Percentiles rank a stretch among this genome's conserved stretches.
Conservation (phyloP, 2,888 invertebrate genomes). For the Branchellion lobata region DNA sequence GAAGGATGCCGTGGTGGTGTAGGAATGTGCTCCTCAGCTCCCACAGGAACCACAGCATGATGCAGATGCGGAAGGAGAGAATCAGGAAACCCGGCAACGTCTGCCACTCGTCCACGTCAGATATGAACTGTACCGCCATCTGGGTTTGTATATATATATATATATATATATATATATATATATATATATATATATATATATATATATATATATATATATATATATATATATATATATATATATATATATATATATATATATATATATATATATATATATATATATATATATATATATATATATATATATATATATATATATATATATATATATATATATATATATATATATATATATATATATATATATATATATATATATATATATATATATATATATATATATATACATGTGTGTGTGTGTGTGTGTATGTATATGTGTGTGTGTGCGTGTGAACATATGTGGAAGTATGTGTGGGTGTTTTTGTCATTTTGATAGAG, state of each 20-base stretch:
- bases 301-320: no score
- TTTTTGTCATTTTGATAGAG: no score
- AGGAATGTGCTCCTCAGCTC: slow-evolving; percentile 75
- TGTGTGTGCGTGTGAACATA: no score
- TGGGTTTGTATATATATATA: slow-evolving; percentile 63
- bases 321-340: no score
- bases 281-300: no score
- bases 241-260: slow-evolving; percentile 38
- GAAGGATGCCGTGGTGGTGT: slow-evolving; percentile 76
- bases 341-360: no score
- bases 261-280: no score
- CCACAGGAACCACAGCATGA: slow-evolving; percentile 85
- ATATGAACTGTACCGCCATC: slow-evolving; percentile 93
- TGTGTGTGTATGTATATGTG: no score
- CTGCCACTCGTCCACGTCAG: slow-evolving; percentile 94
- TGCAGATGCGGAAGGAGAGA: slow-evolving; percentile 77
- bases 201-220: slow-evolving; percentile 34
- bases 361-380: no score
- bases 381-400: no score
- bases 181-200: slow-evolving; percentile 37
- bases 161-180: slow-evolving; percentile 39
- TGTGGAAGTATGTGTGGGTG: no score
- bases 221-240: slow-evolving; percentile 35
- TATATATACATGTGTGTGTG: no score
- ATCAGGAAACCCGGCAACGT: slow-evolving; percentile 97